Base-by-base conservation (phyloP, 2,113 vertebrate genomes). In the Cyanistes caeruleus region DNA sequence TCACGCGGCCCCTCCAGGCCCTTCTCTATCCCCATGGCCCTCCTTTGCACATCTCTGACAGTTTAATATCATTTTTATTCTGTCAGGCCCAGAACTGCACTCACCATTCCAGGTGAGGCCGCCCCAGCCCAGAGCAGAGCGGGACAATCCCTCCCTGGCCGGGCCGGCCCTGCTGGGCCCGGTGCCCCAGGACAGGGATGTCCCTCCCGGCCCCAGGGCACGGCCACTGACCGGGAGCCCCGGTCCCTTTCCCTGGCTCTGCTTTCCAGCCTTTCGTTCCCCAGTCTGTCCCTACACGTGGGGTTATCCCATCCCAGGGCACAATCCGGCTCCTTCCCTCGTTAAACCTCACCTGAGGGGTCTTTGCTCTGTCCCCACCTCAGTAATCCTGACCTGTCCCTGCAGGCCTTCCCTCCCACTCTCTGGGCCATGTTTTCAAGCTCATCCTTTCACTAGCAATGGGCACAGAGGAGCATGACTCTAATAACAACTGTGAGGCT, bases 1-100 rank as follows among this genome's bases (percentile, higher is more conserved):
- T 52, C 7, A 35, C 0, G 0, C 0, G 0, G 55, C 65, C 6
- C 35, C 53, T 55, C 12, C 1, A 22, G 31, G 8, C 15, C 56
- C 21, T 31, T 24, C 39, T 13, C 48, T 8, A 3, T 5, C 13
- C 15, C 8, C 13, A 1, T 1, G 4, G 2, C 37, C 8, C 8
- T 35, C 25, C 46, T 35, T 8, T 52, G 56, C 15, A 13, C 55
- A 5, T 31, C 3, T 5, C 46, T 5, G 0, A 2, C 2, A 62
- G 5, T 37, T 44, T 1, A 7, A 23, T 35, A 11, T 2, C 25
- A 3, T 15, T 62, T 62, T 62, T 0, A 17, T 5, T 0, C 1
- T 11, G 33, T 31, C 33, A 0, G 13, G 31, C 15, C 56, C 51
- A 21, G 25, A 46, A 2, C 33, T 18, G 58, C 33, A 14, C 68